Evolutionary conservation across 2,797 vertebrate genomes (phyloP).

Genomic region (Melanitta fusca): DNA sequence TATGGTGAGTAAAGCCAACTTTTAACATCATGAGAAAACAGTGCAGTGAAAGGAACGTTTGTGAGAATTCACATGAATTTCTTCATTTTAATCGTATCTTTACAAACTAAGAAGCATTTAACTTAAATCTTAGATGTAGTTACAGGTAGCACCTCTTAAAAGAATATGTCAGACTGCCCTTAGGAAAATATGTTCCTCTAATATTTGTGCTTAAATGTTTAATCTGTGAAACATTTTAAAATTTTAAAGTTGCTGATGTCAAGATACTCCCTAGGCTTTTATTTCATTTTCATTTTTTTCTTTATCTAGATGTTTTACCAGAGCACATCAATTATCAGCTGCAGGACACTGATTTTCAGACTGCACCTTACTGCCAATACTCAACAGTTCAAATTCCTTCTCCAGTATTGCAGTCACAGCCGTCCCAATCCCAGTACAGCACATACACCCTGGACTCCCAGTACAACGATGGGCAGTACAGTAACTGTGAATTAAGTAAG

Average conservation of each 20-base stretch:
- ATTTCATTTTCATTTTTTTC: not conserved
- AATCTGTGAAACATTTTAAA: not conserved
- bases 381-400: conserved; percentile 82
- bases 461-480: conserved; percentile 73
- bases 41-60: not conserved
- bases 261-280: not conserved
- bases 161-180: not conserved
- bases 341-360: conserved; percentile 88
- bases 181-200: not conserved
- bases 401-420: conserved; percentile 78
- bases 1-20: conserved; percentile 84
- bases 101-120: not conserved
- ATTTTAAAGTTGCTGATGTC: not conserved
- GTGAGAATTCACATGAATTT: not conserved
- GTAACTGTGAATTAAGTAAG: conserved; percentile 78
- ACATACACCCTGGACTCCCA: conserved; percentile 82
- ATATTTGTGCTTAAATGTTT: not conserved
- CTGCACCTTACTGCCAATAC: conserved; percentile 86
- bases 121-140: not conserved
- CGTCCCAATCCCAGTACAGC: conserved; percentile 82
- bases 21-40: not conserved
- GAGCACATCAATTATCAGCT: conserved; percentile 89
- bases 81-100: not conserved
- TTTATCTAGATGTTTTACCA: conserved; percentile 85
- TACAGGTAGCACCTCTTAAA: not conserved